phyloP scores from a whole-genome alignment of 2,888 invertebrate species.

The Nephrotoma guestfalica region DNA sequence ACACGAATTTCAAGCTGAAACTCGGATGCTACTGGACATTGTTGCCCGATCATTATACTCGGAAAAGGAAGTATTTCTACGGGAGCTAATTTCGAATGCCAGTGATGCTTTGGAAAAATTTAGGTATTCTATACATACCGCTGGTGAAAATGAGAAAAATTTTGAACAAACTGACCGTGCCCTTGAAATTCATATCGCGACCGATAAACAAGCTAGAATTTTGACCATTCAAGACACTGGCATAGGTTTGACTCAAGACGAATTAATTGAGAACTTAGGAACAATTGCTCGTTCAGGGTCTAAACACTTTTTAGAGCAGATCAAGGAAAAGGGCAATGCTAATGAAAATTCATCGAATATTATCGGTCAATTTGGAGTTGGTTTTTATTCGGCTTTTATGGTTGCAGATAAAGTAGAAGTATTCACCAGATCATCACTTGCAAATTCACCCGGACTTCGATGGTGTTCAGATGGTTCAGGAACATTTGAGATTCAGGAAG shows the following conservation, averaged over 20 bases:
- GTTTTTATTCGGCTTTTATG: slow-evolving; percentile 97
- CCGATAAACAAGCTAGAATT: slow-evolving; percentile 72
- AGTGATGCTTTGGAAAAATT: slow-evolving; percentile 96
- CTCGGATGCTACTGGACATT: slow-evolving; percentile 86
- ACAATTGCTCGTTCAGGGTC: slow-evolving; percentile 95
- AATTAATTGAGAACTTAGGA: slow-evolving; percentile 79
- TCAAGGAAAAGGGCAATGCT: slow-evolving; percentile 49
- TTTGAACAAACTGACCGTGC: slow-evolving; percentile 45
- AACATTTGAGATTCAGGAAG: slow-evolving; percentile 75
- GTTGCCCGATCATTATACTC: slow-evolving; percentile 95
- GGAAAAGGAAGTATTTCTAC: slow-evolving; percentile 93
- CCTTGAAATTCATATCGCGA: slow-evolving; percentile 76
- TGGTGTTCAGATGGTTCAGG: slow-evolving; percentile 91
- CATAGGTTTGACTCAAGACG: slow-evolving; percentile 89
- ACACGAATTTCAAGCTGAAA: slow-evolving; percentile 94
- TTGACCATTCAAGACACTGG: slow-evolving; percentile 88
- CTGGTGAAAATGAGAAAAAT: slow-evolving; percentile 35
- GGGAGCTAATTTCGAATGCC: slow-evolving; percentile 92
- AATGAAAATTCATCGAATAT: slow-evolving; percentile 56
- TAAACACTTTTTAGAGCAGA: slow-evolving; percentile 77
- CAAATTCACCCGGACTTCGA: slow-evolving; percentile 54
- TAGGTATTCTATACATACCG: slow-evolving; percentile 51
- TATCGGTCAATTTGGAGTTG: slow-evolving; percentile 96
- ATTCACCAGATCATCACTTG: slow-evolving; percentile 57
- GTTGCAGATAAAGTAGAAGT: slow-evolving; percentile 92